These are phyloP conservation scores for Caenorhabditis sp. DNA, from an alignment of 2,888 invertebrate species.

Conservation along the genomic window DNA sequence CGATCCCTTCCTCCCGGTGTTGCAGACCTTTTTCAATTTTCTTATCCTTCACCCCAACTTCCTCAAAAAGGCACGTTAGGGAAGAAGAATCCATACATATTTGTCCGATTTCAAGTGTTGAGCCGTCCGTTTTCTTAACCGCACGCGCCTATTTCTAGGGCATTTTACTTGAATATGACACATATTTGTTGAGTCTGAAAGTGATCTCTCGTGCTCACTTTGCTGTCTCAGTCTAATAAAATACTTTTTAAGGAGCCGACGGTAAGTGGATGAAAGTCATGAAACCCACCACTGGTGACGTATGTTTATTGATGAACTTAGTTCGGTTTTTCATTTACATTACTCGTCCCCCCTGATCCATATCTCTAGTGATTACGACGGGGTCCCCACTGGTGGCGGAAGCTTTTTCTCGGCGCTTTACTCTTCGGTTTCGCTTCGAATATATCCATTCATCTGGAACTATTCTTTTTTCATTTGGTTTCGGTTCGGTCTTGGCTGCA, in stretches of 20 bases:
- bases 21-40: neutral
- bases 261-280: slow-evolving; percentile 59
- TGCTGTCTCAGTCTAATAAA: slow-evolving; percentile 15
- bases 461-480: slow-evolving; percentile 26
- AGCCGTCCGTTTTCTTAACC: slow-evolving; percentile 61
- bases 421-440: slow-evolving; percentile 31
- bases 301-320: slow-evolving; percentile 57
- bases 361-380: neutral
- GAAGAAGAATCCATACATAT: slow-evolving; percentile 9
- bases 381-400: slow-evolving; percentile 11
- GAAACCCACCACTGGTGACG: slow-evolving; percentile 45
- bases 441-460: slow-evolving; percentile 25
- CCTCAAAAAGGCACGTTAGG: slow-evolving; percentile 25
- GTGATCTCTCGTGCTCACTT: neutral
- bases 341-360: slow-evolving; percentile 4
- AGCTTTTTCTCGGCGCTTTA: slow-evolving; percentile 21
- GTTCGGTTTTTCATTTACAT: slow-evolving; percentile 44
- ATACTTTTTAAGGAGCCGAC: slow-evolving; percentile 65
- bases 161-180: neutral
- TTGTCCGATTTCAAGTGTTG: slow-evolving; percentile 28
- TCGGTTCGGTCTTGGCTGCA: slow-evolving; percentile 45
- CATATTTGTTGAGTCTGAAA: no score
- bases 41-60: neutral
- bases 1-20: slow-evolving; percentile 14
- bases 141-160: slow-evolving; percentile 53